A percentile compares a stretch with the other conserved stretches of the same genome.
Conservation (phyloP, 1,140 invertebrate species). For the Anastrepha obliqua region DNA sequence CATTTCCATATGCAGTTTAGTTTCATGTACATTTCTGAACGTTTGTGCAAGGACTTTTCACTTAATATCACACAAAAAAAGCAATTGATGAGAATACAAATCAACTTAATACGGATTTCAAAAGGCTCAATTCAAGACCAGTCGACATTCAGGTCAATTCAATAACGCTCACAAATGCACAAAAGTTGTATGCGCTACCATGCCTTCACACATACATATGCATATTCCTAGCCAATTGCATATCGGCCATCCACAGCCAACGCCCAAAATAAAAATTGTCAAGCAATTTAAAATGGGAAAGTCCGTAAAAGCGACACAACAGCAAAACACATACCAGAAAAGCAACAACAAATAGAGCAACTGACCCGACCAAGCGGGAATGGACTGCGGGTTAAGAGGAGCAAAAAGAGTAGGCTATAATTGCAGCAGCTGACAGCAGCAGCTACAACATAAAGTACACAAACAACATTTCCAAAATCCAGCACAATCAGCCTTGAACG, state of each 20-base stretch:
- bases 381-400: not conserved
- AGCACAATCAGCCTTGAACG: not conserved
- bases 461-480: not conserved
- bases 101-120: slow-evolving; percentile 28
- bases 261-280: slow-evolving; percentile 51
- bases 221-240: not conserved
- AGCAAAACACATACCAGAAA: slow-evolving; percentile 20
- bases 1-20: not conserved
- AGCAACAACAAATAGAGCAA: slow-evolving; percentile 22
- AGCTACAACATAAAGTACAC: not conserved
- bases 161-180: slow-evolving; percentile 34
- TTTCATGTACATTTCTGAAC: too few relatives aligned
- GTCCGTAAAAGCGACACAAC: not conserved
- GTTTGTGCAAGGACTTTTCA: not conserved
- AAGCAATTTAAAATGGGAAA: slow-evolving; percentile 23
- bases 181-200: not conserved
- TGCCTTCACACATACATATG: not conserved
- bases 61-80: not conserved
- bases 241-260: slow-evolving; percentile 15
- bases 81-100: slow-evolving; percentile 33
- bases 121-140: slow-evolving; percentile 45
- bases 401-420: not conserved
- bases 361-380: not conserved
- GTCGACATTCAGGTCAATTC: slow-evolving; percentile 45
- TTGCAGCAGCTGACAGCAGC: not conserved